A percentile compares a stretch with the other conserved stretches of the same genome.
phyloP scores from a whole-genome alignment of 2,113 vertebrate genomes.

The Muscicapa adusta region DNA sequence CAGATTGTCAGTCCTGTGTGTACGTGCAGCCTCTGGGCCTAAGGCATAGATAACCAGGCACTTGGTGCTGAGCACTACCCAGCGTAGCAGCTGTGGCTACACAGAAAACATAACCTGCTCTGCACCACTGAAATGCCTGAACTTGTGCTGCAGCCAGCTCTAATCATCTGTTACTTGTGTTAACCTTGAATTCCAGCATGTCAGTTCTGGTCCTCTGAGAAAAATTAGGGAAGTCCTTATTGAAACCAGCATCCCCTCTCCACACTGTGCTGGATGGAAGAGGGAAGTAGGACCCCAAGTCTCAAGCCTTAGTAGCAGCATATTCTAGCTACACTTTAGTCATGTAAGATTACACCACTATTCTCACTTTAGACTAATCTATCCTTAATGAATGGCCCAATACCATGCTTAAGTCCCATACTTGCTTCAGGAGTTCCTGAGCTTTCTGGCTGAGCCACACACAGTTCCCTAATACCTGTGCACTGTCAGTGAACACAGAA shows the following conservation, averaged over 20 bases:
- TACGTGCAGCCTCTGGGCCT: background rate
- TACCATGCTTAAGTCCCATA: background rate
- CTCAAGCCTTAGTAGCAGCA: background rate
- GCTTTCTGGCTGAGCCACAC: background rate
- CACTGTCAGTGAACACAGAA: background rate
- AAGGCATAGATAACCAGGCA: background rate
- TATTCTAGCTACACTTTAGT: background rate
- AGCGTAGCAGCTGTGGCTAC: background rate
- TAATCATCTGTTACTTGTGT: background rate
- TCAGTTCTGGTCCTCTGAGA: background rate
- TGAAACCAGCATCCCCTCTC: conserved; percentile 20
- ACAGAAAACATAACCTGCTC: background rate
- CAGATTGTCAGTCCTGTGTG: background rate
- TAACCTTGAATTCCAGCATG: conserved; percentile 19
- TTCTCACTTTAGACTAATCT: background rate
- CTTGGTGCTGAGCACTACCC: background rate
- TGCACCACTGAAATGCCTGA: background rate
- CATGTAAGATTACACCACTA: background rate
- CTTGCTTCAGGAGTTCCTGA: background rate
- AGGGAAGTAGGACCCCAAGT: background rate
- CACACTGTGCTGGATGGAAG: background rate
- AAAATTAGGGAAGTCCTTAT: conserved; percentile 20
- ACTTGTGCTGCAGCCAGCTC: background rate
- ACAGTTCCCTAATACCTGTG: background rate
- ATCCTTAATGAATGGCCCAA: background rate